phyloP scores from a whole-genome alignment of 2,888 invertebrate genomes.

The Erpobdella octoculata region DNA sequence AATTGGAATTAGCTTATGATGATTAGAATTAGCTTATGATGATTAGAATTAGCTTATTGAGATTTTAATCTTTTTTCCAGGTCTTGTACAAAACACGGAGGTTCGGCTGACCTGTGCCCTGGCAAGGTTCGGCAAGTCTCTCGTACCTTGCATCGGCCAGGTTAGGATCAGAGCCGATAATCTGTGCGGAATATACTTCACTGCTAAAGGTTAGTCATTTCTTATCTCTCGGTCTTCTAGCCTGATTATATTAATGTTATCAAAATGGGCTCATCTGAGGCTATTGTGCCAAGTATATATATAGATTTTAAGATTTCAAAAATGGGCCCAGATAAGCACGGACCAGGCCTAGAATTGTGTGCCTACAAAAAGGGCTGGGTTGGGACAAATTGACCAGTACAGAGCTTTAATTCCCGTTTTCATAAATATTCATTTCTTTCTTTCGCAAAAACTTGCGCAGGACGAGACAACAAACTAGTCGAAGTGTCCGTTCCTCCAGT shows the following conservation, averaged over 20 bases:
- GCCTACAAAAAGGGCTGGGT: too few relatives aligned
- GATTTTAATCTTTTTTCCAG: constrained; percentile 25
- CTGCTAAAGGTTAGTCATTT: constrained; percentile 29
- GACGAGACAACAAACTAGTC: not conserved
- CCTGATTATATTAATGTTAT: too few relatives aligned
- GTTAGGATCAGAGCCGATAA: constrained; percentile 33
- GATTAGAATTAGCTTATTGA: not conserved
- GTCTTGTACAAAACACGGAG: constrained; percentile 37
- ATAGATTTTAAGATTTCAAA: too few relatives aligned
- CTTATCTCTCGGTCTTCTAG: too few relatives aligned
- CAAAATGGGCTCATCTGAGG: too few relatives aligned
- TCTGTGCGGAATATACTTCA: constrained; percentile 32
- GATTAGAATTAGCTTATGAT: not conserved
- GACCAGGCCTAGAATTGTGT: too few relatives aligned
- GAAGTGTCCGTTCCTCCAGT: not conserved
- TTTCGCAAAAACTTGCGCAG: not conserved
- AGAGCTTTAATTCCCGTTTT: not conserved
- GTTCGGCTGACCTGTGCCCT: constrained; percentile 33
- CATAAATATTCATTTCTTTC: not conserved
- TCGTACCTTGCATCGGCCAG: constrained; percentile 16
- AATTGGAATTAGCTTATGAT: not conserved
- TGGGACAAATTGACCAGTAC: too few relatives aligned
- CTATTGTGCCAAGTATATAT: too few relatives aligned
- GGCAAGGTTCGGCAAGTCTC: constrained; percentile 31
- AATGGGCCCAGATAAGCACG: too few relatives aligned